phyloP scores from a whole-genome alignment of 2,113 vertebrate genomes.

The Embiotoca jacksoni region DNA sequence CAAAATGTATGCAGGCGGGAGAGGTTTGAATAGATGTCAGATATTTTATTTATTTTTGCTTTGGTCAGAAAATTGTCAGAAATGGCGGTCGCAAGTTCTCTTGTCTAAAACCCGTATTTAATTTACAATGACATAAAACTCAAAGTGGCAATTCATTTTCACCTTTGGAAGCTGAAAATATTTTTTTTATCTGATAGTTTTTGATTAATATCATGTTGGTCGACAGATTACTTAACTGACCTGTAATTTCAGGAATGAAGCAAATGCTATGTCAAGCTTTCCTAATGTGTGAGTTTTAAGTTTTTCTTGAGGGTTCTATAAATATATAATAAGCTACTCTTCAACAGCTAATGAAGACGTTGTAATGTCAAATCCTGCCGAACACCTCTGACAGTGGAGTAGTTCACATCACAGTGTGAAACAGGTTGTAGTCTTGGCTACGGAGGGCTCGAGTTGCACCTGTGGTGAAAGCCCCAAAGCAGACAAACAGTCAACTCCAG shows the following conservation, averaged over 20 bases:
- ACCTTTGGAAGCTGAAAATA: neutral
- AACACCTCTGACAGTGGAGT: neutral
- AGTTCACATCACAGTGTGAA: neutral
- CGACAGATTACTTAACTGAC: neutral
- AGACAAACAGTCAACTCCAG: constrained; percentile 47
- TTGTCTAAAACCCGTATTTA: too few species aligned
- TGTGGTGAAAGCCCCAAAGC: constrained; percentile 26
- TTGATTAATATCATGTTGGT: neutral
- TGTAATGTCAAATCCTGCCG: fast-evolving
- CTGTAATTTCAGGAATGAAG: neutral
- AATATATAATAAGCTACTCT: too few species aligned
- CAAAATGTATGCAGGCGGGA: too few species aligned
- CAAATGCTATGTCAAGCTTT: neutral
- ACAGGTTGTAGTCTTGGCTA: neutral
- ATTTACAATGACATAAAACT: too few species aligned
- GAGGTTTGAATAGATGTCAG: too few species aligned
- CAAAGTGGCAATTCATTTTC: neutral
- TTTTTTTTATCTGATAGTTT: neutral
- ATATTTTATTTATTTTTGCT: too few species aligned
- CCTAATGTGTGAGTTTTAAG: too few species aligned
- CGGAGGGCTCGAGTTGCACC: neutral
- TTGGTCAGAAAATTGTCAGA: neutral
- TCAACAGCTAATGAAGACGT: neutral
- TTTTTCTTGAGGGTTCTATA: too few species aligned
- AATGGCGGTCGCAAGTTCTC: neutral